A percentile compares a stretch with the other conserved stretches of the same genome.
These are phyloP conservation scores for Condylostylus longicornis DNA, from an alignment of 1,140 invertebrate species.

Conservation along the genomic window DNA sequence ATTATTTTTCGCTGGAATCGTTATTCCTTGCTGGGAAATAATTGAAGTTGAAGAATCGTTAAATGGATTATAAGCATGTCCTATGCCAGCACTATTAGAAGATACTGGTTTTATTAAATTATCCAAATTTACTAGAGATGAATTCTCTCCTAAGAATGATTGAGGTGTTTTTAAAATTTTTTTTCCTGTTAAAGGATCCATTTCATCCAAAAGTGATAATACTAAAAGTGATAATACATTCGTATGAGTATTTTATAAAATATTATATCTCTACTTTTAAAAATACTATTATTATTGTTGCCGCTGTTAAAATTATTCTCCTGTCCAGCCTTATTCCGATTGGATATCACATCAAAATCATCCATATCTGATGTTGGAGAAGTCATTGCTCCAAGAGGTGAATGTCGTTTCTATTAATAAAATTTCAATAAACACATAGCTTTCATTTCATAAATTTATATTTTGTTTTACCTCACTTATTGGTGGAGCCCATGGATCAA, in stretches of 20 bases:
- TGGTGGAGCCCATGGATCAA: conserved; percentile 39
- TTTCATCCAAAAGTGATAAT: conserved; percentile 29
- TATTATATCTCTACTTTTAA: background rate
- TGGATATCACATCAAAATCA: conserved; percentile 70
- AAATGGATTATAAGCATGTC: conserved; percentile 30
- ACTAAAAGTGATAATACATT: background rate
- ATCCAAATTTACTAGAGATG: conserved; percentile 84
- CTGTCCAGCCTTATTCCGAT: conserved; percentile 36
- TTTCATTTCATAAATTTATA: conserved; percentile 17
- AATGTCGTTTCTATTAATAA: conserved; percentile 1
- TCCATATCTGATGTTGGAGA: conserved; percentile 52
- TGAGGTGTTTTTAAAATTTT: conserved; percentile 70
- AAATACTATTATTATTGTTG: conserved; percentile 31
- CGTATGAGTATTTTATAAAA: conserved; percentile 4
- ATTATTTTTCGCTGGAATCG: conserved; percentile 31
- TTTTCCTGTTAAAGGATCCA: conserved; percentile 28
- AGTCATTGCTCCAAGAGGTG: conserved; percentile 3
- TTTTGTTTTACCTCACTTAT: conserved; percentile 28
- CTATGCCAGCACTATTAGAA: conserved; percentile 15
- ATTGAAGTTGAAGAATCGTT: conserved; percentile 18
- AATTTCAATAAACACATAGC: conserved; percentile 15
- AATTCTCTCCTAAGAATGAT: conserved; percentile 87
- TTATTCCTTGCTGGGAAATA: conserved; percentile 6
- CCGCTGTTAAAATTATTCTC: conserved; percentile 20
- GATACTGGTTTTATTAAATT: conserved; percentile 63